Base-by-base conservation (phyloP, 2,113 vertebrate species). In the Guaruba guarouba region DNA sequence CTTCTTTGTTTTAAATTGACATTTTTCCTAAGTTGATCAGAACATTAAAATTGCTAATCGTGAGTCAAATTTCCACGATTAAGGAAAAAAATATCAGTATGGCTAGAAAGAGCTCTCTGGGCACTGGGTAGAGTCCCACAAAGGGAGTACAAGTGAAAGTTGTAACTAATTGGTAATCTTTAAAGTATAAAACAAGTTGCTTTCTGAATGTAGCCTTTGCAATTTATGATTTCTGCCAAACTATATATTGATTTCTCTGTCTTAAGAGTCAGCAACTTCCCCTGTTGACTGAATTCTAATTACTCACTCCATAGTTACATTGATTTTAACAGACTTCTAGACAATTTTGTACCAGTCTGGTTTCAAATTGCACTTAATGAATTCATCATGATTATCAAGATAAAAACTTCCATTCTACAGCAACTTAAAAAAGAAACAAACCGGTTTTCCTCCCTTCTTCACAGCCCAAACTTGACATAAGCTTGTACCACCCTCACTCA, bases 301-400 rank as follows among this genome's bases (percentile, higher is more conserved):
- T 92, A 85, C 41, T 89, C 54, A 93, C 41, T 68, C 71, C 31
- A 37, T 52, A 93, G 73, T 85, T 89, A 79, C 29, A 87, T 79
- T 71, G 59, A 96, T 82, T 95, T 95, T 85, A 95, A 63, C 24
- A 90, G 64, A 44, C 66, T 90, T 84, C 49, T 64, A 24, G 62
- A 55, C 66, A 87, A 64, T 81, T 81, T 95, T 95, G 77, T 69
- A 88, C 39, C 17, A 57, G 39, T 6, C 39, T 92, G 64, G 17
- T 96, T 94, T 95, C 76, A 92, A 75, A 84, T 88, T 94, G 48
- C 31, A 76, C 25, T 75, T 86, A 94, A 95, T 68, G 80, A 74
- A 95, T 97, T 96, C 2, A 18, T 97, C 11, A 74, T 78, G 66
- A 69, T 76, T 73, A 79, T 93, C 4, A 31, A 86, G 76, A 91